These are phyloP conservation scores for Scophthalmus maximus DNA, from an alignment of 2,113 vertebrate species.

Conservation along the genomic window DNA sequence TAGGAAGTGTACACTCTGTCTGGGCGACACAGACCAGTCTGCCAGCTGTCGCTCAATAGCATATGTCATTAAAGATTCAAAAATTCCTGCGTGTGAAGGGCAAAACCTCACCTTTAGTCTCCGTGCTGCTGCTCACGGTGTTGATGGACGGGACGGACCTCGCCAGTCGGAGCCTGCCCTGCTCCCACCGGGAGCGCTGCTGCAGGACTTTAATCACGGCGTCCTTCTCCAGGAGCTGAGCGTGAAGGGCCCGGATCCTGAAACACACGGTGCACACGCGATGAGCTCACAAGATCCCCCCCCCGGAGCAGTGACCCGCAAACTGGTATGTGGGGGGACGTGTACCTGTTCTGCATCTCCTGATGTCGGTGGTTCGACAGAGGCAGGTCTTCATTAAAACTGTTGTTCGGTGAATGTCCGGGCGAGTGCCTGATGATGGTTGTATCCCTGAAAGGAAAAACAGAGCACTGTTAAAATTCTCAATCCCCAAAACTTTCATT, in stretches of 20 bases:
- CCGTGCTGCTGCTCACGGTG: conserved; percentile 51
- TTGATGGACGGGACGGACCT: conserved; percentile 92
- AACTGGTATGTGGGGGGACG: too few species aligned
- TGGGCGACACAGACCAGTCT: conserved; percentile 52
- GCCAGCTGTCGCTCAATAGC: conserved; percentile 72
- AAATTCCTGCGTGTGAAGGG: neutral
- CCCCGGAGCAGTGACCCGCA: neutral
- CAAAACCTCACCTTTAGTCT: conserved; percentile 75
- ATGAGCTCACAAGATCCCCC: conserved; percentile 22
- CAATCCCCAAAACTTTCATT: neutral
- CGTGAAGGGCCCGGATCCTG: conserved; percentile 92
- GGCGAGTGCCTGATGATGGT: conserved; percentile 97
- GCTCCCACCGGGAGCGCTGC: conserved; percentile 91
- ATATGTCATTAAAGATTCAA: conserved; percentile 37
- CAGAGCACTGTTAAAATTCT: neutral
- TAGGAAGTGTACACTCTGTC: conserved; percentile 74
- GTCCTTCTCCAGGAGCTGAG: conserved; percentile 96
- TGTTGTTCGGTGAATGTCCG: conserved; percentile 90
- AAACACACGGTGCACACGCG: neutral
- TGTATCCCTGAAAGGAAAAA: conserved; percentile 85
- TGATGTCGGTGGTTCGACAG: conserved; percentile 89
- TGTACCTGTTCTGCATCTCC: conserved; percentile 97
- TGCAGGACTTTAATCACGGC: conserved; percentile 96
- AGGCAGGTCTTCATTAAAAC: conserved; percentile 93
- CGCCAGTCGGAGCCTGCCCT: conserved; percentile 87